phyloP scores from a whole-genome alignment of 2,888 invertebrate species.

The Agrotis clavis region DNA sequence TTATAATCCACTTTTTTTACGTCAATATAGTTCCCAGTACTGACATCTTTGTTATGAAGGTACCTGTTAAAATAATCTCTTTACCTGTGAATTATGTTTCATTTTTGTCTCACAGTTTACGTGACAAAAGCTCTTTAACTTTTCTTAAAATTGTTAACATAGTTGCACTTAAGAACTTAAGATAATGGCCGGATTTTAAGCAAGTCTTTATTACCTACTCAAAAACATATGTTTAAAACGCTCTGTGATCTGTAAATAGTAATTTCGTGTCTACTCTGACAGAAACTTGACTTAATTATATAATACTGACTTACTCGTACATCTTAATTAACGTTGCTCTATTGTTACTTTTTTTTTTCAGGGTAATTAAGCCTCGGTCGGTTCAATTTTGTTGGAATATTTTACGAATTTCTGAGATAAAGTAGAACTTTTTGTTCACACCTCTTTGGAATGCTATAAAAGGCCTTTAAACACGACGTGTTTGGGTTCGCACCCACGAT shows the following conservation, averaged over 20 bases:
- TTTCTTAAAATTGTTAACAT: conserved; percentile 43
- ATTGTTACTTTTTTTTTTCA: conserved; percentile 22
- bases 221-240: conserved; percentile 35
- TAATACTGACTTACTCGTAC: conserved; percentile 27
- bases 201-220: conserved; percentile 29
- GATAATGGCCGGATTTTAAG: conserved; percentile 33
- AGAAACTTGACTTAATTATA: conserved; percentile 23
- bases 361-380: conserved; percentile 10
- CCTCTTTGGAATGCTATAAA: conserved; percentile 51
- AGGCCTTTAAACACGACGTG: conserved; percentile 36
- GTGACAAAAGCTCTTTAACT: conserved; percentile 46
- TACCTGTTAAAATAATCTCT: conserved; percentile 60
- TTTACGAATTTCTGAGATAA: conserved; percentile 18
- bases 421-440: conserved; percentile 31
- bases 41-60: conserved; percentile 20
- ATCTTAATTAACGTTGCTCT: conserved; percentile 26
- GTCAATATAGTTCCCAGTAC: conserved; percentile 14
- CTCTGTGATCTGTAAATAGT: conserved; percentile 40
- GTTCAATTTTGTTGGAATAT: conserved; percentile 16
- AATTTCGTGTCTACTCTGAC: conserved; percentile 30
- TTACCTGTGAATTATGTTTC: conserved; percentile 56
- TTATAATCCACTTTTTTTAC: conserved; percentile 3
- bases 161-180: conserved; percentile 23
- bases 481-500: conserved; percentile 48
- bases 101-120: conserved; percentile 30